Evolutionary conservation across 2,113 vertebrate species (phyloP).

Genomic region (Canis aureus): DNA sequence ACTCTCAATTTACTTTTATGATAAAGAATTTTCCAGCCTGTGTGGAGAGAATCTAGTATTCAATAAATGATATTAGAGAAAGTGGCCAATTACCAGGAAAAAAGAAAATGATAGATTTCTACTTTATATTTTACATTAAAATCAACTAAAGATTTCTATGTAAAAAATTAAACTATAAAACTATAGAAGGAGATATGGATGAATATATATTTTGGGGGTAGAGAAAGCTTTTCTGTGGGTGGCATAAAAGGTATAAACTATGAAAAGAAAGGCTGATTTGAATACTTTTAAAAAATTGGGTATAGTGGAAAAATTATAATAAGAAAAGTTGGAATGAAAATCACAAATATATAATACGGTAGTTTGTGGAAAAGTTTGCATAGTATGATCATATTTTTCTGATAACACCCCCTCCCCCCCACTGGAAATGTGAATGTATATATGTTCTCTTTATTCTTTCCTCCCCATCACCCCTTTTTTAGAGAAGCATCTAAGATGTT

Average conservation of each 20-base stretch:
- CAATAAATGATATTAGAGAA: not conserved
- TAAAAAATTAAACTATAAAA: slow-evolving; percentile 28
- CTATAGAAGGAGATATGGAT: not conserved
- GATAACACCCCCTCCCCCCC: not conserved
- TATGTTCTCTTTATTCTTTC: not conserved
- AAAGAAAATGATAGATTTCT: not conserved
- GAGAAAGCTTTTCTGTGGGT: not conserved
- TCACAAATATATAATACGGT: not conserved
- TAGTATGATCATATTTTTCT: not conserved
- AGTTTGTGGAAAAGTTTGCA: not conserved
- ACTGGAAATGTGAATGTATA: not conserved
- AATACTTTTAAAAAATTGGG: not conserved
- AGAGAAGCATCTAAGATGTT: slow-evolving; percentile 4
- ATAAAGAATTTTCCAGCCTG: not conserved
- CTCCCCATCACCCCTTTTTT: not conserved
- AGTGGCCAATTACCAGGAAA: not conserved
- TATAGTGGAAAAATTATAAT: not conserved
- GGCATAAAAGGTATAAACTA: not conserved
- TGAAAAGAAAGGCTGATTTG: slow-evolving; percentile 40
- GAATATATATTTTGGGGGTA: not conserved
- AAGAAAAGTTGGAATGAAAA: slow-evolving; percentile 9
- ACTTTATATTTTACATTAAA: not conserved
- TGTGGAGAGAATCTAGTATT: not conserved
- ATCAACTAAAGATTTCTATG: not conserved
- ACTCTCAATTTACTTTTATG: not conserved